Evolutionary conservation across 2,113 vertebrate species (phyloP).

Genomic region (Stigmatopora argus): DNA sequence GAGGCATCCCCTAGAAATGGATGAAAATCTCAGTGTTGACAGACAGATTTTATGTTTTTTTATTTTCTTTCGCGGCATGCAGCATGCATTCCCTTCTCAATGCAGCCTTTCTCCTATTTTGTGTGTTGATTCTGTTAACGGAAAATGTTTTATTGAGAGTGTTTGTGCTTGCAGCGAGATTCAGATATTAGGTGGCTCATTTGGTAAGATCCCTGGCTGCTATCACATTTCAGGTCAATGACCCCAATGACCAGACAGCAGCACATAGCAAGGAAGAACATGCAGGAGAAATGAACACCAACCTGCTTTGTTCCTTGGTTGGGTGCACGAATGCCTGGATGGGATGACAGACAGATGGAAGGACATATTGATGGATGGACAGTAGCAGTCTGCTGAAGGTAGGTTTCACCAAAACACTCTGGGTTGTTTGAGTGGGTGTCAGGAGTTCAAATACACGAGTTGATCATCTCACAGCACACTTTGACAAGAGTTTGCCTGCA

Average conservation of each 20-base stretch:
- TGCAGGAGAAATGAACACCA: conserved; percentile 42
- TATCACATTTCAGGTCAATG: conserved; percentile 67
- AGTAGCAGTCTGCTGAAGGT: neutral
- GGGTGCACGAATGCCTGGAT: conserved; percentile 16
- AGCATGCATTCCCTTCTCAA: neutral
- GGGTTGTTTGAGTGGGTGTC: conserved; percentile 1
- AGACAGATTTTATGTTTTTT: conserved; percentile 48
- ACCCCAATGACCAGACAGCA: conserved; percentile 55
- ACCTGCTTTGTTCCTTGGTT: conserved; percentile 10
- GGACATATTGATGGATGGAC: conserved; percentile 6
- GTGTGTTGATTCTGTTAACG: conserved; percentile 47
- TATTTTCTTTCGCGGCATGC: conserved; percentile 36
- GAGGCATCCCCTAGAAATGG: conserved; percentile 39
- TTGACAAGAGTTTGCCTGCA: neutral
- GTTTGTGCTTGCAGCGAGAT: conserved; percentile 48
- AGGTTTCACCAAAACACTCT: conserved; percentile 4
- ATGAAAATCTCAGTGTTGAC: conserved; percentile 40
- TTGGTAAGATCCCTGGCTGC: conserved; percentile 64
- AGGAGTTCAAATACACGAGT: neutral
- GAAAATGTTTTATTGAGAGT: conserved; percentile 44
- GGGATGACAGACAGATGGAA: conserved; percentile 14
- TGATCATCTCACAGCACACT: neutral
- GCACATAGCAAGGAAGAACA: conserved; percentile 38
- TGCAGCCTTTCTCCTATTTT: conserved; percentile 9
- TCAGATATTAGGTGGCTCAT: conserved; percentile 63